These are phyloP conservation scores for Altica lythri DNA, from an alignment of 2,888 invertebrate genomes.

Conservation along the genomic window DNA sequence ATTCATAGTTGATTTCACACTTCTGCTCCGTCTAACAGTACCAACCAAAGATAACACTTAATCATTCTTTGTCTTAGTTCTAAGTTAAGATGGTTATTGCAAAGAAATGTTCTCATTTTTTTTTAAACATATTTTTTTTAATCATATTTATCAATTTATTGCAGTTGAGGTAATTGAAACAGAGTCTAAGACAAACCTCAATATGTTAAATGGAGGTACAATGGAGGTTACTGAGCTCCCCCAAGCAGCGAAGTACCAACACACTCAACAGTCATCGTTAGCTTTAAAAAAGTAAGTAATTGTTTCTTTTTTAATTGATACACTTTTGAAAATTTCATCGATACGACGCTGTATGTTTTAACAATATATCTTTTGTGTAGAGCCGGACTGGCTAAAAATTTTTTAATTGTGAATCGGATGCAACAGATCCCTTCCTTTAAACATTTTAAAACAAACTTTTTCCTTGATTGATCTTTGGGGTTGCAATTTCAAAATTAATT, in stretches of 20 bases:
- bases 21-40: neutral
- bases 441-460: no score
- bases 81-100: no score
- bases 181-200: slow-evolving; percentile 42
- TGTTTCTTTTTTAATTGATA: slow-evolving; percentile 8
- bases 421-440: no score
- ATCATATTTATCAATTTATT: slow-evolving; percentile 36
- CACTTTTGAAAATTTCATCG: neutral
- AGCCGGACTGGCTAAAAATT: no score
- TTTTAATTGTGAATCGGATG: no score
- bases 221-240: slow-evolving; percentile 9
- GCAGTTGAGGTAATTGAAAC: slow-evolving; percentile 75
- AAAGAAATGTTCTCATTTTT: no score
- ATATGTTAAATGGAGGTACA: slow-evolving; percentile 51
- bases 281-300: slow-evolving; percentile 35
- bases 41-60: no score
- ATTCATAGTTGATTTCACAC: slow-evolving; percentile 6
- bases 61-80: no score
- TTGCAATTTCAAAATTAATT: no score
- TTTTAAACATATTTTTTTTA: neutral
- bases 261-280: slow-evolving; percentile 25
- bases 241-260: no score
- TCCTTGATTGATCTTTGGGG: no score
- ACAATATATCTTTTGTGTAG: no score
- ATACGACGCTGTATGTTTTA: neutral